Evolutionary conservation across 2,888 invertebrate genomes (phyloP), one percentile per base, ranked within the genome.

Genomic region (Harmothoe impar): DNA sequence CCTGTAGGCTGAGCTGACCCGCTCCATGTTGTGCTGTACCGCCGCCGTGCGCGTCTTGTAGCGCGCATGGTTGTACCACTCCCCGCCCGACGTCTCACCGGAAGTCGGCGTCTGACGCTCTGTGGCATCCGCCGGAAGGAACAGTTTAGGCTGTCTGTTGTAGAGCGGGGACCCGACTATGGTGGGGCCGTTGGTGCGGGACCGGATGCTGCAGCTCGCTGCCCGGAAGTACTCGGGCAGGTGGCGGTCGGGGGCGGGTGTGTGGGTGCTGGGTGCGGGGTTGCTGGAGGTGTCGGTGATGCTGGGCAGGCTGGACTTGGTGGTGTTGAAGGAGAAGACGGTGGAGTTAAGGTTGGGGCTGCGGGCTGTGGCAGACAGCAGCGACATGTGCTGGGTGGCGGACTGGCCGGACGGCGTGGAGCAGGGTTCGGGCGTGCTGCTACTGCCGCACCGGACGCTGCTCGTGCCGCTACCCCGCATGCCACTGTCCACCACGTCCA

Each of bases 261-360:
- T 43, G 43, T 43, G 43, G 5, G 20, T 1, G 31, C 77, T 77
- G 29, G 31, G 25, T 3, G 31, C 77, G 35, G 17, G 7, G 43
- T 35, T 81, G 23, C 35, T 35, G 35, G 43, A 43, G 43, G 33
- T 43, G 81, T 33, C 81, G n/a, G 33, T 81, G 81, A 81, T 81
- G 81, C 81, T 81, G 5, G 81, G 81, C 15, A 81, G 81, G 81
- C 81, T 81, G 23, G 81, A 81, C 43, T 33, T 33, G 23, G n/a
- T 23, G 23, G 23, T 43, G 43, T 25, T 43, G 43, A 33, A 33
- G 81, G 7, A 15, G 5, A 43, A 81, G 35, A 17, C 33, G 77
- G 77, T 31, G 17, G 29, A 25, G 77, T 77, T 77, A 17, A 7
- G 29, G 31, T 25, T 43, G 10, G 43, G 10, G 43, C 5, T 43